Percentiles rank a stretch among this genome's conserved stretches.
Conservation (phyloP, 1,140 invertebrate species). For the Drosophila sturtevanti region DNA sequence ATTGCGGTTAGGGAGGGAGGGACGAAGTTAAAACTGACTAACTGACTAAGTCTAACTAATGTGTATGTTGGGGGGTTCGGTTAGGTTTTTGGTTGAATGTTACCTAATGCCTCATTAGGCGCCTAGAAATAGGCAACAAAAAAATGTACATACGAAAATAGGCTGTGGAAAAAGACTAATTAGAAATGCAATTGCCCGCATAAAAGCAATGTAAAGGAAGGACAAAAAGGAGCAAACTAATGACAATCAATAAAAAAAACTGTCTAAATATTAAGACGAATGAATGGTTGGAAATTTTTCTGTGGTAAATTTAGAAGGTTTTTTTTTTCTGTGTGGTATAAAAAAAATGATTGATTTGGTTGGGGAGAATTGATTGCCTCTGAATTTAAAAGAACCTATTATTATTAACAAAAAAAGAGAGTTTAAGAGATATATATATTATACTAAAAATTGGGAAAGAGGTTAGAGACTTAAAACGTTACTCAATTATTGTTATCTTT, state of each 20-base stretch:
- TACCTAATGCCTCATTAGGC: slow-evolving; percentile 63
- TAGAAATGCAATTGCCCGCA: not conserved
- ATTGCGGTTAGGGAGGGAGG: slow-evolving; percentile 39
- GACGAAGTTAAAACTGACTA: not conserved
- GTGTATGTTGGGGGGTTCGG: slow-evolving; percentile 16
- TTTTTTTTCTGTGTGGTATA: too few species aligned
- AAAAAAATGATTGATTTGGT: too few species aligned
- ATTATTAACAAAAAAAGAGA: too few species aligned
- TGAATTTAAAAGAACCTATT: too few species aligned
- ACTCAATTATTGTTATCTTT: too few species aligned
- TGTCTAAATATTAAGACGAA: too few species aligned
- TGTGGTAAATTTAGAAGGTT: too few species aligned
- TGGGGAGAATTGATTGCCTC: too few species aligned
- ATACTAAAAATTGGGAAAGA: too few species aligned
- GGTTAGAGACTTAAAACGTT: too few species aligned
- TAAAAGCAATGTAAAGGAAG: not conserved
- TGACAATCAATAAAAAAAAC: not conserved
- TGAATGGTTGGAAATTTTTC: too few species aligned
- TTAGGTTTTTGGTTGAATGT: slow-evolving; percentile 21
- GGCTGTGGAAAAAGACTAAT: not conserved
- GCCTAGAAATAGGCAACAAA: slow-evolving; percentile 42
- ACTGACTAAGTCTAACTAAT: slow-evolving; percentile 59
- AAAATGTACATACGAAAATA: slow-evolving; percentile 13
- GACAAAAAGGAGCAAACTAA: not conserved
- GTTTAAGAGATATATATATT: too few species aligned